Conservation (phyloP, 2,113 vertebrate species). For the Recurvirostra avosetta region DNA sequence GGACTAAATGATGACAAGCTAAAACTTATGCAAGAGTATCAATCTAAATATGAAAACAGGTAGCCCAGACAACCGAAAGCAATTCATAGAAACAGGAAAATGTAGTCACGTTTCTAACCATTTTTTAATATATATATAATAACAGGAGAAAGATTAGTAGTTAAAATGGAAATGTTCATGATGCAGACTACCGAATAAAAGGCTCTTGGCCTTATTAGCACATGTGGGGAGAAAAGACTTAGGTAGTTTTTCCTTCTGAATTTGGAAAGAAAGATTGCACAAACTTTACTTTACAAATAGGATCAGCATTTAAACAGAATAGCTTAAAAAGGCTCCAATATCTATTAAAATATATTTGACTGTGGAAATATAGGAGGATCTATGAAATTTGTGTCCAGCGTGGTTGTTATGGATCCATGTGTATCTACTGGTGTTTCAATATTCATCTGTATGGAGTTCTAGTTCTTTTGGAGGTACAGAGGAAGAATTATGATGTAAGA, state of each 20-base stretch:
- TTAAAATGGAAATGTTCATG: neutral
- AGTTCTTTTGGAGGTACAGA: neutral
- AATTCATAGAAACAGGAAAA: neutral
- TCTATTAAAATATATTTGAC: neutral
- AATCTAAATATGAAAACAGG: neutral
- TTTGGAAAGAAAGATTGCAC: neutral
- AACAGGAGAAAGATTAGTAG: neutral
- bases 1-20: neutral
- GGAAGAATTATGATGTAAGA: neutral
- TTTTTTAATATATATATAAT: neutral
- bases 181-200: neutral
- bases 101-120: neutral
- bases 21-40: neutral
- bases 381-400: neutral
- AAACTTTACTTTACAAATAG: neutral
- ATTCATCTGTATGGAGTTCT: neutral
- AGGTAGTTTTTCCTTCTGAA: neutral
- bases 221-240: neutral
- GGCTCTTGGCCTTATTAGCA: neutral
- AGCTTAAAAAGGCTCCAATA: neutral
- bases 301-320: neutral
- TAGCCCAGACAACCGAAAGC: neutral
- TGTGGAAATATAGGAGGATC: neutral
- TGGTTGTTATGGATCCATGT: neutral
- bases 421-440: neutral